phyloP scores from a whole-genome alignment of 2,113 vertebrate genomes.

The Scartelaos histophorus region DNA sequence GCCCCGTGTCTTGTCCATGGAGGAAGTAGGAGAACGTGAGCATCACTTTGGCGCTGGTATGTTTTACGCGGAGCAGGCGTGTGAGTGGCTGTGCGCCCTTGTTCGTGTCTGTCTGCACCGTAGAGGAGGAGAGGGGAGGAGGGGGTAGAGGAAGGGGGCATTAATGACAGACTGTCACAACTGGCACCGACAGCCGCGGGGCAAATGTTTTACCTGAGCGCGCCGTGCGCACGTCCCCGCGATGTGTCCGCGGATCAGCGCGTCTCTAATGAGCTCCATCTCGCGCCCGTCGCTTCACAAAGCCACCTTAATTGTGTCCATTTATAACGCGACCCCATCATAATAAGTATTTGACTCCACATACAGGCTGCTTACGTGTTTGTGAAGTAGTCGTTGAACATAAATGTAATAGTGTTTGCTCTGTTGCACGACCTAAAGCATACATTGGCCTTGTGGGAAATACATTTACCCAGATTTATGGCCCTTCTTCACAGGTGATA shows the following conservation, averaged over 20 bases:
- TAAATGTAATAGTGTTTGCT: constrained; percentile 36
- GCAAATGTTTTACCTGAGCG: constrained; percentile 54
- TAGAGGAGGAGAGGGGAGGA: constrained; percentile 20
- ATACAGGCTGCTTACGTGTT: constrained; percentile 14
- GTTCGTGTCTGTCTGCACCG: constrained; percentile 34
- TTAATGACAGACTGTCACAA: constrained; percentile 52
- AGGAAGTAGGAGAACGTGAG: constrained; percentile 21
- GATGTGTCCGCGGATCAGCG: constrained; percentile 48
- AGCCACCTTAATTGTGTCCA: constrained; percentile 56
- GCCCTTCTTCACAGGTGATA: constrained; percentile 52
- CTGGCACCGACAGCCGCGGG: constrained; percentile 38
- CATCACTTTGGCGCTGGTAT: constrained; percentile 41
- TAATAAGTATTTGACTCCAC: constrained; percentile 54
- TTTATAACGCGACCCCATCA: constrained; percentile 52
- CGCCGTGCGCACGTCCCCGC: constrained; percentile 26
- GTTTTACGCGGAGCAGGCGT: constrained; percentile 55
- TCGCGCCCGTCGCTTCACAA: constrained; percentile 54
- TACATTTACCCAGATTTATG: constrained; percentile 68
- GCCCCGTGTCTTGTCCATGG: neutral
- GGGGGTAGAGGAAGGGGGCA: constrained; percentile 12
- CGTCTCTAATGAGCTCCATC: constrained; percentile 64
- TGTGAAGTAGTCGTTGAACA: constrained; percentile 17
- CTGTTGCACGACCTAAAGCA: constrained; percentile 38
- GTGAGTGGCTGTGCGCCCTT: constrained; percentile 35
- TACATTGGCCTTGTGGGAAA: constrained; percentile 52